Percentiles rank a stretch among this genome's conserved stretches.
These are phyloP conservation scores for Amphiprion ocellaris DNA, from an alignment of 2,113 vertebrate genomes.

Conservation along the genomic window DNA sequence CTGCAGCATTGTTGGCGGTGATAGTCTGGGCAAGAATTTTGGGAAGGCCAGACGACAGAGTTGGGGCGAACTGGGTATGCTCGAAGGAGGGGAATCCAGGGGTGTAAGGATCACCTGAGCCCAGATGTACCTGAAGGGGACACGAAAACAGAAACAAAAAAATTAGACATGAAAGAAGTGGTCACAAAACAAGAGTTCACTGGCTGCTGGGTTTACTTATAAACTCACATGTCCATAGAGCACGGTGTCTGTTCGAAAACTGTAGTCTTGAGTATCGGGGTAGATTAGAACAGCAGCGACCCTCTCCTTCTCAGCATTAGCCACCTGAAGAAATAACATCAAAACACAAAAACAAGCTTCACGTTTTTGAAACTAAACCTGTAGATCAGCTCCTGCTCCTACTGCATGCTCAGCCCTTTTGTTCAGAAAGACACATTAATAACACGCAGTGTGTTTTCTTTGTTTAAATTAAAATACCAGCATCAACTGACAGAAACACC, in stretches of 20 bases:
- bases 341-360: not conserved
- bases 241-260: not conserved
- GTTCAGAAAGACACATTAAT: too few relatives aligned
- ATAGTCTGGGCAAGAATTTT: conserved; percentile 92
- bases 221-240: conserved; percentile 92
- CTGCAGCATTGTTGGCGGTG: conserved; percentile 75
- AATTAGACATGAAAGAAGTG: not conserved
- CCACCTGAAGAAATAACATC: conserved; percentile 82
- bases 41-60: conserved; percentile 90
- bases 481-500: too few relatives aligned
- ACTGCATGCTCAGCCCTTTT: too few relatives aligned
- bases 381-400: too few relatives aligned
- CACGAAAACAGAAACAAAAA: not conserved
- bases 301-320: conserved; percentile 84
- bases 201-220: too few relatives aligned
- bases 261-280: conserved; percentile 72
- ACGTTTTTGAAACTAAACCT: not conserved
- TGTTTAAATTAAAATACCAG: too few relatives aligned
- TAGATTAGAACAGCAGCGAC: conserved; percentile 91
- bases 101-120: conserved; percentile 95
- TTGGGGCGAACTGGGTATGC: conserved; percentile 92
- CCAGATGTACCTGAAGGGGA: conserved; percentile 90
- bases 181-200: not conserved
- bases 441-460: too few relatives aligned
- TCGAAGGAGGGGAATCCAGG: conserved; percentile 98